Evolutionary conservation across 2,113 vertebrate species (phyloP), one percentile per base, ranked within the genome.

Genomic region (Empidonax traillii): DNA sequence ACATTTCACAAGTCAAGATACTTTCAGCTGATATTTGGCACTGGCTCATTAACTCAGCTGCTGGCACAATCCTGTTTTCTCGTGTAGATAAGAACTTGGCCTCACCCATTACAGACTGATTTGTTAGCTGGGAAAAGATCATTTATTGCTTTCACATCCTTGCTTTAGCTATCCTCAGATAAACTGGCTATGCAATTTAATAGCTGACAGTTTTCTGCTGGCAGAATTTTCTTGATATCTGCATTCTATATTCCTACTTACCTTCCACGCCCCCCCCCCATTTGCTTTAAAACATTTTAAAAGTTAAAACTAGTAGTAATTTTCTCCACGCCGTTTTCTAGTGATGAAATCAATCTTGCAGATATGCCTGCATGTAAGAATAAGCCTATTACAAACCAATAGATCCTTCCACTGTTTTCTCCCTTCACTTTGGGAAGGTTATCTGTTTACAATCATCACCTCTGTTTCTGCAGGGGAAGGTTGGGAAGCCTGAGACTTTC

Each of bases 61-160:
- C 91, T 96, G 94, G 95, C 94, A 95, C 69, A 85, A 43, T 37
- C 69, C 65, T 87, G 77, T 69, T 79, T 93, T 92, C 93, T 95
- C 12, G 39, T 69, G 56, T 8, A 97, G 95, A 93, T 96, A 96
- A 96, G 88, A 90, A 91, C 85, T 92, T 78, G 66, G 93, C 88
- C 86, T 95, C 90, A 76, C 90, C 92, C 92, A 87, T 49, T 76
- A 37, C 59, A 94, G 77, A 89, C 73, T 86, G 89, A 87, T 90
- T 95, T 90, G 83, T 92, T 92, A 96, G 77, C 83, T 96, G 96
- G 96, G 90, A 96, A 95, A 96, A 87, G 62, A 93, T 93, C 76
- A 90, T 89, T 89, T 93, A 93, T 90, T 93, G 68, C 86, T 92
- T 96, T 96, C 96, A 94, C 96, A 97, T 79, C 49, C 39, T 30